Evolutionary conservation across 2,888 invertebrate species (phyloP).

Genomic region (Serrognathus titanus): DNA sequence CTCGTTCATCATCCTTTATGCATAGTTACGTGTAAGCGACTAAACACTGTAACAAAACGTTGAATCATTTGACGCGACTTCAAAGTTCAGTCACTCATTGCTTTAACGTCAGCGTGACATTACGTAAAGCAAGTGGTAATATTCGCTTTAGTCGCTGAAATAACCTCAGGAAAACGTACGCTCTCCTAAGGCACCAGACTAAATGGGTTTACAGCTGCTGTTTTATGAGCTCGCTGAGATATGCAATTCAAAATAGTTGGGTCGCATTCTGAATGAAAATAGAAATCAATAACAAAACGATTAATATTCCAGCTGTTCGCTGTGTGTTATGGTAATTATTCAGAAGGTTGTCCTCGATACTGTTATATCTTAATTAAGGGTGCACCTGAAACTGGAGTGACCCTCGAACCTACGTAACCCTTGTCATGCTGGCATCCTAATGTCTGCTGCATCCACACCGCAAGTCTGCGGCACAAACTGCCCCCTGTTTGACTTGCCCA

Average conservation of each 20-base stretch:
- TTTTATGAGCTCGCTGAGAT: slow-evolving; percentile 28
- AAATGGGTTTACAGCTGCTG: slow-evolving; percentile 29
- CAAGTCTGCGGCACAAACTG: slow-evolving; percentile 13
- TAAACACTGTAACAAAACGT: too few relatives aligned
- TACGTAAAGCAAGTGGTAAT: too few relatives aligned
- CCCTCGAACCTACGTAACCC: slow-evolving; percentile 27
- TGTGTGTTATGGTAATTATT: slow-evolving; percentile 11
- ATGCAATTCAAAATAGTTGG: background rate
- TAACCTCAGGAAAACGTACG: background rate
- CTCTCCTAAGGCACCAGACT: slow-evolving; percentile 22
- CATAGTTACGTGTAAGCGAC: too few relatives aligned
- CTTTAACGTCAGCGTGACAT: too few relatives aligned
- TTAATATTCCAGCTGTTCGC: background rate
- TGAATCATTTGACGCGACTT: too few relatives aligned
- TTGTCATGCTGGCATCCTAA: slow-evolving; percentile 19
- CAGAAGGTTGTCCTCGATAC: slow-evolving; percentile 13
- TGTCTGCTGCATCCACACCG: slow-evolving; percentile 5
- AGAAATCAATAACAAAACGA: background rate
- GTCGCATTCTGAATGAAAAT: too few relatives aligned
- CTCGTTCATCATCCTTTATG: too few relatives aligned
- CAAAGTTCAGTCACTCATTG: too few relatives aligned
- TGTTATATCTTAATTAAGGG: slow-evolving; percentile 19
- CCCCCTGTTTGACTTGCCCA: background rate
- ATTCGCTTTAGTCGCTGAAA: background rate
- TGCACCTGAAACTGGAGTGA: slow-evolving; percentile 26